Evolutionary conservation across 2,888 invertebrate species (phyloP).

Genomic region (Coleophora deauratella): DNA sequence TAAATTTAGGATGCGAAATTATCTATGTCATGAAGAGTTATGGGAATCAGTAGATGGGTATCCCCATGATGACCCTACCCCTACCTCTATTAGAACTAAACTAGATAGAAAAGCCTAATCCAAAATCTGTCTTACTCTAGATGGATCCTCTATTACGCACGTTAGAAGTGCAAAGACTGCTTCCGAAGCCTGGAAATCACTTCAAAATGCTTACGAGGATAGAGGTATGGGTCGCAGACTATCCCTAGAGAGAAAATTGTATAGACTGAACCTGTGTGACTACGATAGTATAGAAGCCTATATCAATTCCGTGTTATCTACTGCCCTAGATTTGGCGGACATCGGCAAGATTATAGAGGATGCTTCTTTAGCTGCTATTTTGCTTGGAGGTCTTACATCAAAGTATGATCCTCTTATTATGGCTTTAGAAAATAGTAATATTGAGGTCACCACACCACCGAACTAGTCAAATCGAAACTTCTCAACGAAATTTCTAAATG

Average conservation of each 20-base stretch:
- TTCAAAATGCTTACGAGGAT: conserved; percentile 7
- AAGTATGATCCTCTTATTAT: conserved; percentile 5
- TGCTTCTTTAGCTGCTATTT: conserved; percentile 5
- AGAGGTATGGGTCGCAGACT: conserved; percentile 6
- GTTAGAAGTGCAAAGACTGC: conserved; percentile 6
- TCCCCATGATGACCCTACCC: background rate
- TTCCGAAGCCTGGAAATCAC: conserved; percentile 4
- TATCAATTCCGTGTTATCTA: conserved; percentile 4
- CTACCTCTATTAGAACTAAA: background rate
- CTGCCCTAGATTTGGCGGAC: conserved; percentile 4
- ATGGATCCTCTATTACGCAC: conserved; percentile 6
- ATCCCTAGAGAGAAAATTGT: conserved; percentile 3
- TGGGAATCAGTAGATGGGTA: background rate
- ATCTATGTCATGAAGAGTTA: background rate
- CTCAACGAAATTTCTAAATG: conserved; percentile 2
- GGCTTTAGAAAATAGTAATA: conserved; percentile 7
- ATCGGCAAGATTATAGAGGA: conserved; percentile 6
- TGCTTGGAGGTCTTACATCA: conserved; percentile 3
- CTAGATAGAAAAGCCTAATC: background rate
- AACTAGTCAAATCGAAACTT: conserved; percentile 1
- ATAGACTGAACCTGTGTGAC: conserved; percentile 4
- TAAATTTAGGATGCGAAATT: background rate
- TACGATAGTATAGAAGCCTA: conserved; percentile 5
- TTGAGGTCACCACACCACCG: conserved; percentile 1
- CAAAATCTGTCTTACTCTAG: background rate